These are phyloP conservation scores for Xanthostigma xanthostigma DNA, from an alignment of 2,888 invertebrate genomes.

Conservation along the genomic window DNA sequence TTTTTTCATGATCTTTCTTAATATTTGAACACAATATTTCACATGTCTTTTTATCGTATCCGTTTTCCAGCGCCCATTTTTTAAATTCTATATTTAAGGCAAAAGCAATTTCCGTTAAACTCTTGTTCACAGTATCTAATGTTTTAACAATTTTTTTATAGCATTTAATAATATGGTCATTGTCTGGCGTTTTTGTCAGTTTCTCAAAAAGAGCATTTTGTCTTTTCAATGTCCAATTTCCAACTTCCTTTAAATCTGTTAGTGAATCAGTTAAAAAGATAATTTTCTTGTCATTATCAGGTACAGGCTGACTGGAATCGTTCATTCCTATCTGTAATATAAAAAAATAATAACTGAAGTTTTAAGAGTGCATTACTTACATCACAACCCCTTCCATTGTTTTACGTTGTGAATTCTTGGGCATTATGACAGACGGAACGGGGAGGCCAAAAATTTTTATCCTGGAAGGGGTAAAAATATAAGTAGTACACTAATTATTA, in stretches of 20 bases:
- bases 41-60: background rate
- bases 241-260: background rate
- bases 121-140: background rate
- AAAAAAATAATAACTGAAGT: background rate
- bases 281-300: background rate
- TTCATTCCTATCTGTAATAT: background rate
- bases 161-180: background rate
- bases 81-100: background rate
- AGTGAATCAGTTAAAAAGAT: background rate
- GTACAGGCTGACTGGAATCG: background rate
- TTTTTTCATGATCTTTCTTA: background rate
- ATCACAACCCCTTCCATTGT: slow-evolving; percentile 1
- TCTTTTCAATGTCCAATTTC: background rate
- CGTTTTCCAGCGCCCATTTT: background rate
- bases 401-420: background rate
- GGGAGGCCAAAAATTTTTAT: too few relatives aligned
- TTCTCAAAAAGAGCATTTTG: background rate
- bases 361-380: background rate
- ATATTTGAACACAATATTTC: background rate
- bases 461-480: slow-evolving; percentile 3
- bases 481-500: background rate
- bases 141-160: background rate
- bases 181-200: background rate
- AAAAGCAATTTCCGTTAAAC: background rate
- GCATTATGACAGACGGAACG: background rate